Conservation (phyloP, 2,113 vertebrate genomes). For the Callithrix jacchus region DNA sequence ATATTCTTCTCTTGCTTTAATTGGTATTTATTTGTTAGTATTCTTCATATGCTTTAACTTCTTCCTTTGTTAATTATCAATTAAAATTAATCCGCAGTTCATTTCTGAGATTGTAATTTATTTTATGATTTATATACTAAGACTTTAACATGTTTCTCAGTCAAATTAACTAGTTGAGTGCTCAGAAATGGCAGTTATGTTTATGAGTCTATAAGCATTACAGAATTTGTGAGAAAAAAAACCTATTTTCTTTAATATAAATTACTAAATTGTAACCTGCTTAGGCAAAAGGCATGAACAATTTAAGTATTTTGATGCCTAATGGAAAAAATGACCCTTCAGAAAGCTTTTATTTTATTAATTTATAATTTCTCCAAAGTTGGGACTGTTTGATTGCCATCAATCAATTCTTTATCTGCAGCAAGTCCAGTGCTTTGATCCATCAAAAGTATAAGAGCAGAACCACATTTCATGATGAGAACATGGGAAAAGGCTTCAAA, state of each 20-base stretch:
- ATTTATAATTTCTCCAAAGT: background rate
- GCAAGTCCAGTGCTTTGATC: background rate
- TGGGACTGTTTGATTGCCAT: background rate
- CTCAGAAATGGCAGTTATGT: background rate
- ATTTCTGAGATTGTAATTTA: background rate
- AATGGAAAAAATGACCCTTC: background rate
- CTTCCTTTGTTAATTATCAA: slow-evolving; percentile 10
- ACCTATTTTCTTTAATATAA: background rate
- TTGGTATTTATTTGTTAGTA: background rate
- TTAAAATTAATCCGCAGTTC: background rate
- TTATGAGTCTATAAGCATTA: background rate
- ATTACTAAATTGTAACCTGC: background rate
- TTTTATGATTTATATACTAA: slow-evolving; percentile 1
- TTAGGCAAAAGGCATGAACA: background rate
- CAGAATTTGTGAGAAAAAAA: background rate
- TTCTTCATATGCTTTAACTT: slow-evolving; percentile 14
- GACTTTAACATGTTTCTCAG: background rate
- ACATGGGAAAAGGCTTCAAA: background rate
- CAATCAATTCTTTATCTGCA: background rate
- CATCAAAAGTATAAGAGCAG: background rate
- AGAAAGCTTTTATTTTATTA: background rate
- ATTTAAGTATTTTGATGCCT: background rate
- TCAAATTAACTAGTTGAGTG: slow-evolving; percentile 15
- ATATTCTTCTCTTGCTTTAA: slow-evolving; percentile 14
- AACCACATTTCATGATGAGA: background rate